Percentiles rank a stretch among this genome's conserved stretches.
These are phyloP conservation scores for Syrista parreyssii DNA, from an alignment of 2,888 invertebrate genomes.

Conservation along the genomic window DNA sequence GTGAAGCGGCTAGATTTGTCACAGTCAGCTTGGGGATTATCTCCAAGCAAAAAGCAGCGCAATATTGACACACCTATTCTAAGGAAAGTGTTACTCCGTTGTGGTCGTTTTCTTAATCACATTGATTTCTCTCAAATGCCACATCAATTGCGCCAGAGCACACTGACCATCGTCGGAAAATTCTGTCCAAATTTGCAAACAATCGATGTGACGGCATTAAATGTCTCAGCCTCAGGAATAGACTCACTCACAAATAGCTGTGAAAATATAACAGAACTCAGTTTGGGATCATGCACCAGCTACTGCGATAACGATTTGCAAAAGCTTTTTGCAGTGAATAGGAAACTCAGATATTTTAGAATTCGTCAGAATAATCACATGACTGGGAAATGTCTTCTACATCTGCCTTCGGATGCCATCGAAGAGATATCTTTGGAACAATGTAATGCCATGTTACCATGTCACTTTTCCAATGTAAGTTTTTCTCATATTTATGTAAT, in stretches of 20 bases:
- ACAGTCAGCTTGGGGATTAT: slow-evolving; percentile 40
- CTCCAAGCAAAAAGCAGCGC: slow-evolving; percentile 12
- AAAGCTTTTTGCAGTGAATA: slow-evolving; percentile 49
- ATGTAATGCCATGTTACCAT: slow-evolving; percentile 43
- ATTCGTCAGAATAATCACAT: slow-evolving; percentile 38
- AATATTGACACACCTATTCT: slow-evolving; percentile 67
- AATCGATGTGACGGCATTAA: slow-evolving; percentile 68
- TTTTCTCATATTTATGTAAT: neutral
- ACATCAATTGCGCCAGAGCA: slow-evolving; percentile 68
- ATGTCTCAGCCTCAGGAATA: slow-evolving; percentile 69
- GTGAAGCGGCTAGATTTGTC: slow-evolving; percentile 55
- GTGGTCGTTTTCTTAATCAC: slow-evolving; percentile 66
- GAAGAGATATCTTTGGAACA: slow-evolving; percentile 47
- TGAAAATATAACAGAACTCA: slow-evolving; percentile 66
- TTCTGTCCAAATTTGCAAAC: slow-evolving; percentile 71
- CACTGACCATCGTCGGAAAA: slow-evolving; percentile 70
- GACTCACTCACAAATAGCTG: slow-evolving; percentile 68
- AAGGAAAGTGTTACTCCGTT: slow-evolving; percentile 68
- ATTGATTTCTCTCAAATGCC: slow-evolving; percentile 69
- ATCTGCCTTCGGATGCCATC: slow-evolving; percentile 49
- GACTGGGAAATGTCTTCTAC: slow-evolving; percentile 50
- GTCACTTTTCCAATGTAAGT: slow-evolving; percentile 46
- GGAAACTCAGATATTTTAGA: slow-evolving; percentile 47
- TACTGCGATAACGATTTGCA: slow-evolving; percentile 54
- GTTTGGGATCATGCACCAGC: slow-evolving; percentile 67